Conservation (phyloP, 2,888 invertebrate genomes). For the Yponomeuta evonymella region DNA sequence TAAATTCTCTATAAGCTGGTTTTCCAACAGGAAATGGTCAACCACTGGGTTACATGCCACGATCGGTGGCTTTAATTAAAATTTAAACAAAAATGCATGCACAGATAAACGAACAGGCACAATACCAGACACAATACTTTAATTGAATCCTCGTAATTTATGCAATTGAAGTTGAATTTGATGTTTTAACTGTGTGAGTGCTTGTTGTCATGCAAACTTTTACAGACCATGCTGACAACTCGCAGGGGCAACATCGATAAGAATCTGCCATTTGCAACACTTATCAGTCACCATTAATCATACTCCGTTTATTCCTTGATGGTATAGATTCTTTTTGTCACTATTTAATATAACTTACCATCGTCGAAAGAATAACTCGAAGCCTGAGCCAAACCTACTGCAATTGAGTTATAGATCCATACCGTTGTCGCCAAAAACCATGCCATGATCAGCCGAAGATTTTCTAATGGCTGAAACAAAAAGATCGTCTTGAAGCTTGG, state of each 20-base stretch:
- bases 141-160: background rate
- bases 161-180: background rate
- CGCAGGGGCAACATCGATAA: constrained; percentile 45
- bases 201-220: constrained; percentile 58
- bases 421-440: constrained; percentile 77
- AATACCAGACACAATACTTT: background rate
- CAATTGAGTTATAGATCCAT: constrained; percentile 75
- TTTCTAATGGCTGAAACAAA: constrained; percentile 74
- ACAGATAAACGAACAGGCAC: constrained; percentile 19
- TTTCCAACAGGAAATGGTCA: no score
- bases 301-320: background rate
- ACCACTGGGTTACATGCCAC: no score
- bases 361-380: constrained; percentile 64
- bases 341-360: constrained; percentile 41
- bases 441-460: constrained; percentile 71
- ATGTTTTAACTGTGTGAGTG: constrained; percentile 24
- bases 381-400: constrained; percentile 65
- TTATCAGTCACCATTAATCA: constrained; percentile 17
- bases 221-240: constrained; percentile 64
- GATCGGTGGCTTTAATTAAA: background rate
- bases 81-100: constrained; percentile 24
- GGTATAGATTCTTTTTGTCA: background rate
- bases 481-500: background rate
- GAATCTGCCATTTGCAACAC: constrained; percentile 32
- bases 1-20: no score